Evolutionary conservation across 2,113 vertebrate species (phyloP).

Genomic region (Esox niger): DNA sequence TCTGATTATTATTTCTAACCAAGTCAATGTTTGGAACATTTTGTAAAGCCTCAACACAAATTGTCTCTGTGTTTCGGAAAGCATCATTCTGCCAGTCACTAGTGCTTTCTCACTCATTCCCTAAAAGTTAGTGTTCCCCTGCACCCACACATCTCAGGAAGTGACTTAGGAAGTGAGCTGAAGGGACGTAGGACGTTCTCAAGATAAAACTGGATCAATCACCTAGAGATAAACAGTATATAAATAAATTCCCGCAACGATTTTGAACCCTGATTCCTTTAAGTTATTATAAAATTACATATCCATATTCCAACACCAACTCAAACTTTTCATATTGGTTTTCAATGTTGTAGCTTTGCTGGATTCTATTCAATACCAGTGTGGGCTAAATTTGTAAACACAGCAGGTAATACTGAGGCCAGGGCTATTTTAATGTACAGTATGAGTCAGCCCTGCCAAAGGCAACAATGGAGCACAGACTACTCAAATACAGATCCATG

Average conservation of each 20-base stretch:
- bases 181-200: no score
- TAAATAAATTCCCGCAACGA: slow-evolving; percentile 64
- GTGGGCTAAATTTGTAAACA: slow-evolving; percentile 25
- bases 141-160: no score
- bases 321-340: slow-evolving; percentile 36
- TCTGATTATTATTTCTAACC: no score
- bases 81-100: no score
- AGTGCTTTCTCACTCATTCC: no score
- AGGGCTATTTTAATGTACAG: slow-evolving; percentile 38
- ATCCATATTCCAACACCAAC: slow-evolving; percentile 36
- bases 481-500: slow-evolving; percentile 36
- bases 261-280: slow-evolving; percentile 58
- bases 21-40: no score
- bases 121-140: no score
- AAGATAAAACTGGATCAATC: no score
- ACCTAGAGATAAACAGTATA: slow-evolving; percentile 61
- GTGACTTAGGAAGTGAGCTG: no score
- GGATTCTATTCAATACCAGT: neutral
- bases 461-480: slow-evolving; percentile 27
- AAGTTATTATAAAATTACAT: slow-evolving; percentile 63
- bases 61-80: no score
- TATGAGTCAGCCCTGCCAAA: slow-evolving; percentile 20
- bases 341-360: slow-evolving; percentile 17
- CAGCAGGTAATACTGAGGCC: slow-evolving; percentile 21
- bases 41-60: no score